Evolutionary conservation across 2,797 vertebrate species (phyloP).

Genomic region (Enteromius anoplus): DNA sequence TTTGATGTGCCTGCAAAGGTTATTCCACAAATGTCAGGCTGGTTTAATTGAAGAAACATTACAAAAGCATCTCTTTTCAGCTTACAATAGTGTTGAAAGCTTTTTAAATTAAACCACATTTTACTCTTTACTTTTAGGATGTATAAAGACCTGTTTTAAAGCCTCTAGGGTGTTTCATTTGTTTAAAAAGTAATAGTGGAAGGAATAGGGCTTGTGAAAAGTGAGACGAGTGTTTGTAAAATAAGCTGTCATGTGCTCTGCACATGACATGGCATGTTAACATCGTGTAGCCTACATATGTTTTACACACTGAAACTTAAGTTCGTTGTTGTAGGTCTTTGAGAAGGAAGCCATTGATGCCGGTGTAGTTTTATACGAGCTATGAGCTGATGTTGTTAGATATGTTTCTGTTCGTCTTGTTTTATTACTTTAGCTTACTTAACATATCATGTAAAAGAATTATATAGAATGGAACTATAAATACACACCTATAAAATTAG

Average conservation of each 20-base stretch:
- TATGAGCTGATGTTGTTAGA: not conserved
- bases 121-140: not conserved
- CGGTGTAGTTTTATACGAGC: not conserved
- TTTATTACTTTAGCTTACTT: not conserved
- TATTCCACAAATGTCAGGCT: constrained; percentile 43
- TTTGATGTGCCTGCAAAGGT: constrained; percentile 59
- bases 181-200: constrained; percentile 48
- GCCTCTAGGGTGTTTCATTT: constrained; percentile 5
- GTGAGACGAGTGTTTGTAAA: constrained; percentile 52
- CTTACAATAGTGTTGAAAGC: constrained; percentile 2
- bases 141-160: not conserved
- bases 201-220: constrained; percentile 61
- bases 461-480: too few relatives aligned
- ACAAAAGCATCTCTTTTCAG: constrained; percentile 25
- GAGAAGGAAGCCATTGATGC: not conserved
- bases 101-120: not conserved
- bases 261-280: constrained; percentile 66
- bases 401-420: not conserved
- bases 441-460: not conserved
- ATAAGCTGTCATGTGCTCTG: constrained; percentile 44
- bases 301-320: constrained; percentile 59
- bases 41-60: constrained; percentile 33
- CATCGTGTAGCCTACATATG: constrained; percentile 65
- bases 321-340: constrained; percentile 62
- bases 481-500: not conserved